Conservation (phyloP, 2,113 vertebrate genomes). For the Melospiza melodia region DNA sequence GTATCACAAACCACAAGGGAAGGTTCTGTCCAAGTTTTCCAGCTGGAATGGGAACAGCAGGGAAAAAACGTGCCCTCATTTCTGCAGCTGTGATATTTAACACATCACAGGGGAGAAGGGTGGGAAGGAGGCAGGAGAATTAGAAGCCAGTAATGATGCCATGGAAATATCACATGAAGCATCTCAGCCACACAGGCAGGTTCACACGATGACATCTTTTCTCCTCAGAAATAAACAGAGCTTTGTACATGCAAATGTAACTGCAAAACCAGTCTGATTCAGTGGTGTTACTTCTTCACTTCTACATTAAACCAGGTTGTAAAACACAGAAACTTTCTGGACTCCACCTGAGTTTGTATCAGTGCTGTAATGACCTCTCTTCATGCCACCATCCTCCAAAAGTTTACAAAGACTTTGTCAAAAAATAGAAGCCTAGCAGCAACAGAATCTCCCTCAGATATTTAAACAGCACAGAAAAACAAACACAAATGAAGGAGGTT, state of each 20-base stretch:
- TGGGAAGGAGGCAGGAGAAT: not conserved
- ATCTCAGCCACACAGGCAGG: not conserved
- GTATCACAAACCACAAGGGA: constrained; percentile 40
- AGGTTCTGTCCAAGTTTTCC: constrained; percentile 16
- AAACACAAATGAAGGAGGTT: not conserved
- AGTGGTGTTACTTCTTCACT: not conserved
- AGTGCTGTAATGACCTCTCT: not conserved
- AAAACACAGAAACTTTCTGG: not conserved
- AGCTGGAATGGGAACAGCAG: not conserved
- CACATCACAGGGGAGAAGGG: not conserved
- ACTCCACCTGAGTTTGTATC: not conserved
- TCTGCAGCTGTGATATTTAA: constrained; percentile 54
- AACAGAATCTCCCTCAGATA: not conserved
- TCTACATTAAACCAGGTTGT: not conserved
- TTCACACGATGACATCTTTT: not conserved
- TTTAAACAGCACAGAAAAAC: not conserved
- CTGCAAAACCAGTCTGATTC: not conserved
- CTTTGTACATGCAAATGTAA: not conserved
- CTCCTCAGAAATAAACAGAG: not conserved
- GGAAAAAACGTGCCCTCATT: not conserved
- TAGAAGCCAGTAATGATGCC: not conserved
- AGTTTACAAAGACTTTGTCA: not conserved
- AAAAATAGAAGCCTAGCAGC: not conserved
- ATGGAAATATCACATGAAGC: not conserved
- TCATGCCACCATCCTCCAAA: not conserved